Evolutionary conservation across 2,888 invertebrate genomes (phyloP).

Genomic region (Aspidiotus rigidus): DNA sequence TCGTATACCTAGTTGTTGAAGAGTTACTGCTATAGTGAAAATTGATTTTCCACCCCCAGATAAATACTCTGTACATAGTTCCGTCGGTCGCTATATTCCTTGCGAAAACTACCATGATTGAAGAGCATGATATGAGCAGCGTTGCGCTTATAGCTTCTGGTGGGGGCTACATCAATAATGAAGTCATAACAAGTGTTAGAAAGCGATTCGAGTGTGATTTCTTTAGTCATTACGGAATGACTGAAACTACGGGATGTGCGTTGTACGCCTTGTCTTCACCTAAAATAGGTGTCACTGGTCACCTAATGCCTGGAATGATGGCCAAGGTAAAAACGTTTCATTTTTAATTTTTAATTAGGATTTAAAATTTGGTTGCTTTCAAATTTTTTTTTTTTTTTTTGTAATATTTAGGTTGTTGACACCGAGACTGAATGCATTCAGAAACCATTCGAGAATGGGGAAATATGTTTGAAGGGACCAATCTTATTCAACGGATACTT

Average conservation of each 20-base stretch:
- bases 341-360: not conserved
- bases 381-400: too few species aligned
- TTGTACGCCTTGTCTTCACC: constrained; percentile 8
- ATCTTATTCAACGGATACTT: constrained; percentile 77
- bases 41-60: constrained; percentile 36
- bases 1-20: not conserved
- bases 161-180: constrained; percentile 45
- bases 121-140: constrained; percentile 44
- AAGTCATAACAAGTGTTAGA: constrained; percentile 21
- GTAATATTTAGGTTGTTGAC: constrained; percentile 37
- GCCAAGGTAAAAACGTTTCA: constrained; percentile 36
- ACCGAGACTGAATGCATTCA: constrained; percentile 47
- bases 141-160: constrained; percentile 44
- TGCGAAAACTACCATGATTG: constrained; percentile 48
- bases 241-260: constrained; percentile 32
- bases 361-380: too few species aligned
- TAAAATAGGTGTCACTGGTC: constrained; percentile 37
- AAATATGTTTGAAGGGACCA: constrained; percentile 73
- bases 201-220: constrained; percentile 31
- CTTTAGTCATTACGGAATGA: constrained; percentile 37
- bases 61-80: constrained; percentile 56
- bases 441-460: constrained; percentile 62
- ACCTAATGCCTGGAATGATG: constrained; percentile 36
- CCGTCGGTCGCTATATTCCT: constrained; percentile 68
- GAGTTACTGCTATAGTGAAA: not conserved